Evolutionary conservation across 2,888 invertebrate species (phyloP), one percentile per base, ranked within the genome.

Genomic region (Scaeva pyrastri): DNA sequence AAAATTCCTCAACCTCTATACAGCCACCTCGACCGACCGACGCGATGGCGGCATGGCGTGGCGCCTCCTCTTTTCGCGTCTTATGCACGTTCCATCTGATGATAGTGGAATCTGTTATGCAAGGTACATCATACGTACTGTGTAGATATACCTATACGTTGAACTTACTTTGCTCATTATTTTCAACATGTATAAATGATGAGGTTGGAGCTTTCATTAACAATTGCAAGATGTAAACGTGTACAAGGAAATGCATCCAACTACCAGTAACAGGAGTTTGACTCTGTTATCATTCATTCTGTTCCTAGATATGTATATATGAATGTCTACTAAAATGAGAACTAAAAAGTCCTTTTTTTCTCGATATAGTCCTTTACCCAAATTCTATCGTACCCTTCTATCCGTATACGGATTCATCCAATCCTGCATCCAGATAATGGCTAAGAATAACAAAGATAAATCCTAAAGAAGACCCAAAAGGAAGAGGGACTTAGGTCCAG

Each of bases 181-280:
- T 70, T 73, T 73, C 72, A 70, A 36, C 81, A 86, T 86, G 77
- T 77, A 81, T 86, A 81, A 86, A 73, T 86, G 73, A 86, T 77
- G 75, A 85, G 66, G 75, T 85, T 68, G 76, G 62, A 77, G 76
- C 73, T 73, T 81, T 81, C 81, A 77, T 81, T 86, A 81, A 77
- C 81, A 73, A 81, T 81, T 76, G 48, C 80, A 66, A 41, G 43
- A 70, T 68, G 77, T 73, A 71, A 77, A 68, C 52, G 58, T 68
- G 52, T 23, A 36, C 66, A 66, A 71, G 74, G 68, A 60, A 56
- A 68, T 73, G 8, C 71, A 76, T 23, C 43, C 43, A 16, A 66
- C n/a, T 16, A 43, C 8, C 41, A 41, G 39, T 66, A 50, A 56
- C 75, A 52, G 14, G 43, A 31, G 21, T 39, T 77, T 39, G 66